phyloP scores from a whole-genome alignment of 2,113 vertebrate genomes.

The Notarius lentiginosus region DNA sequence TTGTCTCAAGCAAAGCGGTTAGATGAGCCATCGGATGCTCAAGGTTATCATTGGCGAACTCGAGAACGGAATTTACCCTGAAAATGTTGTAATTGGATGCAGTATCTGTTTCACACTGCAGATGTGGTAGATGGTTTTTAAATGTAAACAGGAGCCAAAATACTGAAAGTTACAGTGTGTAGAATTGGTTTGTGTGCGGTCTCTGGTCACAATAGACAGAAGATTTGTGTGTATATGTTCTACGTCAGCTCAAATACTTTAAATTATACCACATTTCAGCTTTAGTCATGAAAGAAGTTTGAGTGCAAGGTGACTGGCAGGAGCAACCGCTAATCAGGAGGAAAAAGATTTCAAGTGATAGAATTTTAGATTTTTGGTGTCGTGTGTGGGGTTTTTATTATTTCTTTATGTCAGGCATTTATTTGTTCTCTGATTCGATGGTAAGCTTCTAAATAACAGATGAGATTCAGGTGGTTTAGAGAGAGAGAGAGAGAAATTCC shows the following conservation, averaged over 20 bases:
- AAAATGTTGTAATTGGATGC: background rate
- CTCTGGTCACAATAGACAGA: background rate
- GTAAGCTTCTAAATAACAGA: no score
- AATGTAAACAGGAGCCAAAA: background rate
- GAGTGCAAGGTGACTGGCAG: background rate
- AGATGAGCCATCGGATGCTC: background rate
- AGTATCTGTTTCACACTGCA: background rate
- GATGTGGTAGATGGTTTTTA: background rate
- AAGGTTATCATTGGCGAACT: background rate
- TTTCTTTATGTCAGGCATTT: background rate
- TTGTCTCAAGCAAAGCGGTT: background rate
- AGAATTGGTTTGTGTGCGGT: background rate
- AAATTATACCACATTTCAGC: background rate
- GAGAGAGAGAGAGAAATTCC: no score
- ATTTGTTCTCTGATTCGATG: background rate
- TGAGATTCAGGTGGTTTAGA: background rate
- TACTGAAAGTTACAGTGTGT: background rate
- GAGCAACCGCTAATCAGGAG: background rate
- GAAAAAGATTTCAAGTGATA: background rate
- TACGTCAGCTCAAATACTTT: background rate
- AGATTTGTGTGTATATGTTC: background rate
- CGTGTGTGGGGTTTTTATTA: background rate
- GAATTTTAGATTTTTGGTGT: background rate
- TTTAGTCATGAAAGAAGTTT: background rate
- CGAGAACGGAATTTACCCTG: background rate